Evolutionary conservation across 2,888 invertebrate species (phyloP), one percentile per base, ranked within the genome.

Genomic region (Trichacis sp.): DNA sequence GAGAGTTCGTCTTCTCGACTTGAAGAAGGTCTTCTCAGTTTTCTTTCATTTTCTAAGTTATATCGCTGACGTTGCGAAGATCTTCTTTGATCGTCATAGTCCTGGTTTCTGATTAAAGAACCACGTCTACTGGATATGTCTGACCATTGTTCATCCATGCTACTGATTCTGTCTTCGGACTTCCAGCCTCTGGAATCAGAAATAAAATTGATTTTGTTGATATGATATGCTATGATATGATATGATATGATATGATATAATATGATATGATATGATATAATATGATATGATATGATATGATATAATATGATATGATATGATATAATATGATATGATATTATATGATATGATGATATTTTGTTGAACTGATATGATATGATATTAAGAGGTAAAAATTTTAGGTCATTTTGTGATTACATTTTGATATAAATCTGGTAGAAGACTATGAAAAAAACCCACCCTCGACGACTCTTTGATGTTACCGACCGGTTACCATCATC

Each of bases 81-180:
- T 57, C 54, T 58, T 33, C 48, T 64, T 18, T 71, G 56, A 8
- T 73, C 71, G 9, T 69, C 66, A 24, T 53, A n/a, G 0, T 57
- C 62, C 4, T 17, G 40, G 29, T 64, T 71, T 38, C 56, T 56
- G 17, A 33, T 46, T 1, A 64, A 47, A 1, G 80, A 73, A 19
- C 73, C 70, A 14, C 76, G 71, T 54, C 75, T 75, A 19, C 61
- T 69, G 12, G 71, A 71, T 9, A 48, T 18, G 9, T 78, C 79
- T 2, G 79, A 78, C 80, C 79, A 77, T 20, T 77, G 78, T 3
- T 79, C 76, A 15, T 81, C 80, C 2, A 73, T 18, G 47, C 75
- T 75, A 43, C 72, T 75, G 48, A 80, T 71, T 52, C 77, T 69
- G 18, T 83, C 83, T 19, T 83, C 83, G 0, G 82, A 81, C 60